Percentiles rank a stretch among this genome's conserved stretches.
Evolutionary conservation across 2,888 invertebrate species (phyloP).

Genomic region (Eilema depressum): DNA sequence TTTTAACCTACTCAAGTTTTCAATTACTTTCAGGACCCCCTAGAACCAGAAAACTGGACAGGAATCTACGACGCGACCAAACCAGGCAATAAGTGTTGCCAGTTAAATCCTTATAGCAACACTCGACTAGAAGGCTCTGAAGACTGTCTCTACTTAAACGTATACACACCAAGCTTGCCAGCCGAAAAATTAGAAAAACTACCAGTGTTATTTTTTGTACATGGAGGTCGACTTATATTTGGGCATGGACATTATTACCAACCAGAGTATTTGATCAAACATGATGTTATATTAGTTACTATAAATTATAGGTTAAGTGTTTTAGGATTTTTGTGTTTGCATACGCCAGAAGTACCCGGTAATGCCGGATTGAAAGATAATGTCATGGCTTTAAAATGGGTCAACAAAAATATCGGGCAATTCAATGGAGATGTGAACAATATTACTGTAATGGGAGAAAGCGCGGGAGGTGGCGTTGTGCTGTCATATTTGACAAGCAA

Average conservation of each 20-base stretch:
- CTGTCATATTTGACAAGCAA: constrained; percentile 65
- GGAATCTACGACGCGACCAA: constrained; percentile 73
- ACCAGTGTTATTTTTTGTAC: constrained; percentile 86
- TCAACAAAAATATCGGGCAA: constrained; percentile 66
- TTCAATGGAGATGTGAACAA: constrained; percentile 75
- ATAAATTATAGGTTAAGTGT: constrained; percentile 76
- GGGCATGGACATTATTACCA: constrained; percentile 84
- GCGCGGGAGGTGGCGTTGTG: constrained; percentile 70
- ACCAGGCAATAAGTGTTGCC: constrained; percentile 77
- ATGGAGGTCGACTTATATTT: constrained; percentile 85
- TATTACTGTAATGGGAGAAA: constrained; percentile 75
- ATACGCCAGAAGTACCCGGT: constrained; percentile 75
- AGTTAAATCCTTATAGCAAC: constrained; percentile 75
- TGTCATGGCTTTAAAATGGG: constrained; percentile 75
- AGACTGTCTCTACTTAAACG: constrained; percentile 90
- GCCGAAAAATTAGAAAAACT: constrained; percentile 63
- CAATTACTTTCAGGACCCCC: constrained; percentile 68
- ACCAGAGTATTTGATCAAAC: constrained; percentile 73
- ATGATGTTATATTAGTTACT: constrained; percentile 76
- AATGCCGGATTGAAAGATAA: constrained; percentile 77
- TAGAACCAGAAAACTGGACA: constrained; percentile 66
- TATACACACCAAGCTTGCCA: constrained; percentile 88
- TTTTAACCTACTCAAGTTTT: no score
- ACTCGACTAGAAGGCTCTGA: constrained; percentile 84
- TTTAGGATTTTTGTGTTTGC: constrained; percentile 74